Percentiles rank a stretch among this genome's conserved stretches.
phyloP scores from a whole-genome alignment of 2,113 vertebrate genomes.

The Rhizomys pruinosus region DNA sequence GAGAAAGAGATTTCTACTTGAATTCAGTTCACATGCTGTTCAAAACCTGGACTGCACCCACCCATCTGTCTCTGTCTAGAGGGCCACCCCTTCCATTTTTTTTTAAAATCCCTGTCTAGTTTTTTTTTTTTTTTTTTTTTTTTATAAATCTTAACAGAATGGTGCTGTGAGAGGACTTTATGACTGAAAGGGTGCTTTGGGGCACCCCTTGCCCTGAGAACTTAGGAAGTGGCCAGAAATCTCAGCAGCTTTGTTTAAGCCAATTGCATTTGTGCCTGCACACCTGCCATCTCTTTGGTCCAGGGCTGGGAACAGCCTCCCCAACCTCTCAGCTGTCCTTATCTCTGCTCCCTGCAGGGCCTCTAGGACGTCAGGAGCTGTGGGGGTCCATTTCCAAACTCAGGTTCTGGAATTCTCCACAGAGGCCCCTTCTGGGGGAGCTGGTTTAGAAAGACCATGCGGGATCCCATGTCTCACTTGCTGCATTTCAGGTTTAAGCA shows the following conservation, averaged over 20 bases:
- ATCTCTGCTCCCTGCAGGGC: neutral
- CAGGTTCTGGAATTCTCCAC: neutral
- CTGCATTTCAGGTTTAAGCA: no score
- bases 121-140: no score
- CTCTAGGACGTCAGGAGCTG: neutral
- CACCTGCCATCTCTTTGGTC: neutral
- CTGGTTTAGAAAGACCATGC: neutral
- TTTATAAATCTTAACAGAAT: neutral
- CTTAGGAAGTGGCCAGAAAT: neutral
- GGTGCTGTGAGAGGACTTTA: neutral
- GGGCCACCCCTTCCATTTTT: neutral
- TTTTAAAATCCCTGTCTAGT: neutral
- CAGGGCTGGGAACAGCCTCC: no score
- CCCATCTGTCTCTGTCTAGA: neutral
- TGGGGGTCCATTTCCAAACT: neutral
- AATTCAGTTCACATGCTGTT: neutral
- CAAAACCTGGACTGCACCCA: neutral
- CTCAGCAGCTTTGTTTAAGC: neutral
- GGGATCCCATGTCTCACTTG: neutral
- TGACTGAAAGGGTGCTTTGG: neutral
- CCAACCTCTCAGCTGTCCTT: neutral
- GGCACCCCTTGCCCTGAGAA: neutral
- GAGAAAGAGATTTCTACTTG: neutral
- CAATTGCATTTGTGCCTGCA: neutral
- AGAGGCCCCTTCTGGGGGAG: neutral